Base-by-base conservation (phyloP, 2,113 vertebrate genomes). In the Pelodiscus sinensis region DNA sequence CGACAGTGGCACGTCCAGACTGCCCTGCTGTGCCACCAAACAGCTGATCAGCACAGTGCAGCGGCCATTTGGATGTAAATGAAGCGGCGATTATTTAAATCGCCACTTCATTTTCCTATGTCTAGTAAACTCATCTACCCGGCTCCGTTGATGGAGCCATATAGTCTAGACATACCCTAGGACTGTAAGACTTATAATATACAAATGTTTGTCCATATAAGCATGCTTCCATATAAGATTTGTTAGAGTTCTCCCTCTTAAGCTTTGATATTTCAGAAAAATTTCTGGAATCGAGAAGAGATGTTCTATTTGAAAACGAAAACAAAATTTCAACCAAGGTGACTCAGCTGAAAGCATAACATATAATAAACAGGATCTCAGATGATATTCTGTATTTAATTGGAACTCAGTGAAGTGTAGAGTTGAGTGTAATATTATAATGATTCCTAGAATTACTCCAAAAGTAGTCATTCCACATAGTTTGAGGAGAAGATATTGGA, bases 171-270 rank as follows among this genome's bases (percentile, higher is more conserved):
- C n/a, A n/a, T 27, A 1, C 68, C 5, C 25, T 58, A 87, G 13
- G 51, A 51, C 4, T 57, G 10, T n/a, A 50, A 0, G 0, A 71
- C 7, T 31, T 84, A 54, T 54, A 58, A 38, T 21, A 25, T n/a
- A 68, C 24, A 52, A 8, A 68, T 68, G 9, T 60, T 27, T 24
- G 1, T 31, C 68, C 58, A 7, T 25, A 31, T 44, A 38, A 21
- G 5, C 54, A 31, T 25, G 13, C 57, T 19, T 8, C 25, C 29
- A 19, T 73, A 38, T 75, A n/a, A 81, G 2, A 14, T 85, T 81
- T 3, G 58, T 10, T 27, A 27, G 9, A 60, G 4, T 27, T 27
- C 56, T 25, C 57, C 57, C 22, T 14, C 16, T 68, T 25, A 14
- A 68, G 13, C 13, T 68, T 77, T 35, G 9, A 31, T 27, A 38